Conservation (phyloP, 1,140 invertebrate genomes). For the Aphelinus certus region DNA sequence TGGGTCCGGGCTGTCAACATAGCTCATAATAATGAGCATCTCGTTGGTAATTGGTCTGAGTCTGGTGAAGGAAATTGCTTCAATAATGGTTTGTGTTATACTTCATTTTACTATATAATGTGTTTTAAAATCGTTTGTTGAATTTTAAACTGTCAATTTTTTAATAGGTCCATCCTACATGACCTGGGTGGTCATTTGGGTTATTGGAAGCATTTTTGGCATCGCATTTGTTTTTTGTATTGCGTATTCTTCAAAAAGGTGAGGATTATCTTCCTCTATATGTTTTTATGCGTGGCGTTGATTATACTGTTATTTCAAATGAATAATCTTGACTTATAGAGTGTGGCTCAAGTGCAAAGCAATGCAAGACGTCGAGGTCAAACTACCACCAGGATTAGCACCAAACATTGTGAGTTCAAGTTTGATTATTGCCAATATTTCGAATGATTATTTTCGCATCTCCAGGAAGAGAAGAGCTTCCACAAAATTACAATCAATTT, state of each 20-base stretch:
- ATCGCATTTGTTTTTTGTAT: conserved; percentile 53
- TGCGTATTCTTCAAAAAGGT: conserved; percentile 59
- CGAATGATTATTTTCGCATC: background rate
- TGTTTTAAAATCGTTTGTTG: background rate
- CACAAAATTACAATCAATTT: no score
- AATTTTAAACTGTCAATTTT: conserved; percentile 19
- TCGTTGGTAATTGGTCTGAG: conserved; percentile 63
- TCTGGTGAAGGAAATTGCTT: conserved; percentile 62
- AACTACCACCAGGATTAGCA: conserved; percentile 68
- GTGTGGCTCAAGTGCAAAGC: conserved; percentile 64
- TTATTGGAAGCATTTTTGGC: conserved; percentile 51
- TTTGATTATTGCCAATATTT: background rate
- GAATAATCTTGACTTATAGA: conserved; percentile 53
- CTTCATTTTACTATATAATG: background rate
- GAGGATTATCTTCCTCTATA: conserved; percentile 30
- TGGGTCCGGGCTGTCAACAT: conserved; percentile 63
- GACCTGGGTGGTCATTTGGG: conserved; percentile 56
- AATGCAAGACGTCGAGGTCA: conserved; percentile 68
- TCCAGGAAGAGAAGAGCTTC: no score
- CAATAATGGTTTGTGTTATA: conserved; percentile 50
- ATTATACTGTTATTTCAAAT: background rate
- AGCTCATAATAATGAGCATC: conserved; percentile 48
- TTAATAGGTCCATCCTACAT: conserved; percentile 50
- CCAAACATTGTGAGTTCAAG: conserved; percentile 53
- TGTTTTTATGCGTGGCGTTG: conserved; percentile 14